Evolutionary conservation across 2,113 vertebrate species (phyloP), one percentile per base, ranked within the genome.

Genomic region (Chloroceryle aenea): DNA sequence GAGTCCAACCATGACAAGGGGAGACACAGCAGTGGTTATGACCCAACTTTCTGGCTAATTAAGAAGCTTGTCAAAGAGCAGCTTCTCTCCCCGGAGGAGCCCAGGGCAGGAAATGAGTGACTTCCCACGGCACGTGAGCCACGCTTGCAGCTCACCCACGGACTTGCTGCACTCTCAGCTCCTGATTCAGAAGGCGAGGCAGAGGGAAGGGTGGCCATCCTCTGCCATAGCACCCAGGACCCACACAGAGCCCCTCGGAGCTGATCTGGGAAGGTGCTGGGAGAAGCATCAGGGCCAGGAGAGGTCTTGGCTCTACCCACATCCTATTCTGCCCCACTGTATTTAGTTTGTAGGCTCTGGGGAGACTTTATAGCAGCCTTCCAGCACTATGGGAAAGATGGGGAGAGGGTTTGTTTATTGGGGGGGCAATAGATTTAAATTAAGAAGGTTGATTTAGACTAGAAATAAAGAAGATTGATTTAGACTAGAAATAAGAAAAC

Each of bases 41-140:
- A 81, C 93, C 94, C 91, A 95, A 67, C 93, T 92, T 90, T 88
- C 43, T 88, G 83, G 55, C 81, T 95, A 87, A 80, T 87, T 89
- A 89, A 81, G 75, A 34, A 72, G 64, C 82, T 82, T 50, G 85
- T 95, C 91, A 93, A 81, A 87, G 77, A 89, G 78, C 34, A 5
- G 82, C 40, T 82, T 75, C 93, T 78, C 85, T 91, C 61, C 62
- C 43, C 2, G 0, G 80, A 72, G 77, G 77, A 82, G 72, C 82
- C 85, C 59, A 43, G 71, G 72, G 94, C 93, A 93, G 82, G 85
- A 55, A 90, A 62, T 11, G 21, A 93, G 71, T 21, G 71, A 74
- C 82, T 82, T 87, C 64, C 91, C 69, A 50, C 4, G 2, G 75
- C 87, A 84, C 12, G n/a, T 26, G 73, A 89, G 92, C 32, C 23